These are phyloP conservation scores for Setipinna tenuifilis DNA, from an alignment of 2,797 vertebrate genomes.

Conservation along the genomic window DNA sequence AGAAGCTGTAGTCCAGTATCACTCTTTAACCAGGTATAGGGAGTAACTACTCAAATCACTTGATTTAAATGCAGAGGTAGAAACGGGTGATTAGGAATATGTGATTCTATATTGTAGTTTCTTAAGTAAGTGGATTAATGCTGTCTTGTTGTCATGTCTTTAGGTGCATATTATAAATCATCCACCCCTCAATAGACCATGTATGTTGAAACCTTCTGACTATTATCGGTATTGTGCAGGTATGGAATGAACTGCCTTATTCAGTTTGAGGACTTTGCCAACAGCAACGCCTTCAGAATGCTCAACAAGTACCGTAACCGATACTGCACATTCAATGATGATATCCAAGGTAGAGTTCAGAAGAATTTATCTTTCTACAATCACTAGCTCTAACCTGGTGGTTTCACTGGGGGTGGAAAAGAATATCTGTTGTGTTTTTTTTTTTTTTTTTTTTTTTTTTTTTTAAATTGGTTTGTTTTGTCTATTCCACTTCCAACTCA, in stretches of 20 bases:
- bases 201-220: neutral
- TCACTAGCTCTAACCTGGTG: constrained; percentile 24
- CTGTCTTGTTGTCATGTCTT: neutral
- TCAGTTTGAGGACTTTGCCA: constrained; percentile 98
- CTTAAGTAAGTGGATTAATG: neutral
- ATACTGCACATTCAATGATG: constrained; percentile 96
- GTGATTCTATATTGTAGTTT: too few species aligned
- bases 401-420: neutral
- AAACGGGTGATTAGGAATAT: too few species aligned
- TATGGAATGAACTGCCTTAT: constrained; percentile 96
- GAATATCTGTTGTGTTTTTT: neutral
- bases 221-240: constrained; percentile 67
- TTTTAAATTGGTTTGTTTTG: too few species aligned
- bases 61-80: too few species aligned
- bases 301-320: constrained; percentile 92
- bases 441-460: too few species aligned
- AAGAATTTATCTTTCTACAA: neutral
- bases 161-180: neutral
- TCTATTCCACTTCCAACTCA: too few species aligned
- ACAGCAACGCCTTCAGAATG: constrained; percentile 94
- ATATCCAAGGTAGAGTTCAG: constrained; percentile 87
- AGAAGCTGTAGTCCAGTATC: too few species aligned
- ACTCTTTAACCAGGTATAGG: too few species aligned
- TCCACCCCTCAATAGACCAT: neutral
- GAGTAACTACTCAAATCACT: neutral